Evolutionary conservation across 2,797 vertebrate species (phyloP).

Genomic region (Taenioides sp.): DNA sequence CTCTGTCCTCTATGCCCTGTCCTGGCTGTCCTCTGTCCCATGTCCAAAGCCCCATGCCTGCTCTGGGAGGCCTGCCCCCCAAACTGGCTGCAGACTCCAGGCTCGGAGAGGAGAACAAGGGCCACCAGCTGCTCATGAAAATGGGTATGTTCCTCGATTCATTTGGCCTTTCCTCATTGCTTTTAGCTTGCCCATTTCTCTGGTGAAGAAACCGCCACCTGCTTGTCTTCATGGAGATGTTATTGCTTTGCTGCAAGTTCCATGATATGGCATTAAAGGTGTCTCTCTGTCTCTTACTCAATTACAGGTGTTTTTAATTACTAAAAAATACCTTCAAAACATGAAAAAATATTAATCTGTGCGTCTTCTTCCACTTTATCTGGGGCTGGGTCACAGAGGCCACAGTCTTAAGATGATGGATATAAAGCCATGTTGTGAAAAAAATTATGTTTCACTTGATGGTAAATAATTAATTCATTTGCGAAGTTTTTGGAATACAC

Average conservation of each 20-base stretch:
- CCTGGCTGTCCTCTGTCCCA: not conserved
- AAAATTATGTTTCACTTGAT: too few species aligned
- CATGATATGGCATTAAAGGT: too few species aligned
- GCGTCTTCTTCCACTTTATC: too few species aligned
- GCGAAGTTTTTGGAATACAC: too few species aligned
- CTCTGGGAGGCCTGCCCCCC: conserved; percentile 76
- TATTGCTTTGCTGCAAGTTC: not conserved
- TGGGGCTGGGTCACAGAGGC: too few species aligned
- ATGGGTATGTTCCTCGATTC: conserved; percentile 85
- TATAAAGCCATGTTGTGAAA: too few species aligned
- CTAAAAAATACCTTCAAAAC: not conserved
- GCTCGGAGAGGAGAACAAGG: conserved; percentile 96
- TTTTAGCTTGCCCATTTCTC: not conserved
- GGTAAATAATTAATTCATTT: too few species aligned
- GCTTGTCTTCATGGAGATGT: not conserved
- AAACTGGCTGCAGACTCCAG: conserved; percentile 78
- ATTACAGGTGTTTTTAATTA: not conserved
- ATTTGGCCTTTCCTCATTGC: not conserved
- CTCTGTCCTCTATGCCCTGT: not conserved
- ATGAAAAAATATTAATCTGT: not conserved
- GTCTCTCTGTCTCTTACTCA: not conserved
- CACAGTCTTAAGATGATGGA: too few species aligned
- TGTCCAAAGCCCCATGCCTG: conserved; percentile 66
- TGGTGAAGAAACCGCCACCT: not conserved
- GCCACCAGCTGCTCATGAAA: conserved; percentile 97